Percentiles rank a stretch among this genome's conserved stretches.
Conservation (phyloP, 2,888 invertebrate genomes). For the Acleris sparsana region DNA sequence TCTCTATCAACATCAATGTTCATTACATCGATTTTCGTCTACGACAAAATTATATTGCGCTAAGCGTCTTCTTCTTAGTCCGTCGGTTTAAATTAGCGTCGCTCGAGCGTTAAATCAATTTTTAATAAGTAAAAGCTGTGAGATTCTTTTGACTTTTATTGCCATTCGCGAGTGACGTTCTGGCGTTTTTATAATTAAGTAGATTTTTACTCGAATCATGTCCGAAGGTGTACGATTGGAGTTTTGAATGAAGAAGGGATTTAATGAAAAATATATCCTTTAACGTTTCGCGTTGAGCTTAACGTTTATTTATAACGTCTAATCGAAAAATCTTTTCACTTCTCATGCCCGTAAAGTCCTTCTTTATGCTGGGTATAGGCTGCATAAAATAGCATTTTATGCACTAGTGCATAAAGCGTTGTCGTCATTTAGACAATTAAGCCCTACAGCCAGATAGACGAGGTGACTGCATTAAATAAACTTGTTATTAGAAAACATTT, state of each 20-base stretch:
- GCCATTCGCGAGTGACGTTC: conserved; percentile 3
- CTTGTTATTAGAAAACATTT: too few relatives aligned
- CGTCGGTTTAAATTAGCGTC: background rate
- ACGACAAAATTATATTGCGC: conserved; percentile 11
- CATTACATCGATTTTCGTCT: conserved; percentile 13
- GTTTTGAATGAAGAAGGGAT: background rate
- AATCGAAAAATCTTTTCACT: too few relatives aligned
- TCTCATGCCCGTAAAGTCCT: too few relatives aligned
- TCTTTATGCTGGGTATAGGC: too few relatives aligned
- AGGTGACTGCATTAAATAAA: too few relatives aligned
- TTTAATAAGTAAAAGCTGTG: conserved; percentile 17
- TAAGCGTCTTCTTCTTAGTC: conserved; percentile 9
- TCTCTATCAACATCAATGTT: conserved; percentile 6
- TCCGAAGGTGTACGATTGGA: background rate
- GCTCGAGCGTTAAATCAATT: conserved; percentile 29
- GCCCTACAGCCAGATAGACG: too few relatives aligned
- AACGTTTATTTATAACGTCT: too few relatives aligned
- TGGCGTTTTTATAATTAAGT: background rate
- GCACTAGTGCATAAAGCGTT: too few relatives aligned
- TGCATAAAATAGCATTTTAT: too few relatives aligned
- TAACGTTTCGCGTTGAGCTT: too few relatives aligned
- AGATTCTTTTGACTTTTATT: conserved; percentile 18
- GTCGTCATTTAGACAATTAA: too few relatives aligned
- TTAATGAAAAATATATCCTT: background rate
- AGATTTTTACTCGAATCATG: background rate